Base-by-base conservation (phyloP, 1,140 invertebrate species). In the Tribolium madens region DNA sequence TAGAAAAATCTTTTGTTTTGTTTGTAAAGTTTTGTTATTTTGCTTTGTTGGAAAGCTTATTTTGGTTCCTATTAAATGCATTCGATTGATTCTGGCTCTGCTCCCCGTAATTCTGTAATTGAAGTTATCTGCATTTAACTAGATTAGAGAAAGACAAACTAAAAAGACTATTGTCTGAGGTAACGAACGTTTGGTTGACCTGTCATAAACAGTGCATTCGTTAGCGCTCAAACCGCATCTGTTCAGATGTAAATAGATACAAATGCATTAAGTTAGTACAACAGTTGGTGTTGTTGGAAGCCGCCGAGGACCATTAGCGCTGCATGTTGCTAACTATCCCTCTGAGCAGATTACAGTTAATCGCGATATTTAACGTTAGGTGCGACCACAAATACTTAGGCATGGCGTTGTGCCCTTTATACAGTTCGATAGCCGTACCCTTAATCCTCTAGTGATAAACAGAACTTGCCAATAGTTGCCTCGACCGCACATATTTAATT, bases 321-420 rank as follows among this genome's bases (percentile, higher is more conserved):
- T 60, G 68, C 69, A 76, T 46, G 64, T 52, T 68, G 18, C 52
- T 46, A 70, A 74, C 76, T 74, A 74, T 57, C 71, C 53, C 74
- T 64, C 53, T 57, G 48, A 79, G 57, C 42, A 76, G 78, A 81
- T 81, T 81, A 79, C 76, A 73, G 76, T 81, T 81, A 81, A 81
- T 81, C 77, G 74, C 57, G 47, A 79, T 79, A 76, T 79, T 80
- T 79, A 76, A 79, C 71, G 76, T 77, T 78, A 78, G 73, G 73
- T 76, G 47, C 31, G 36, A 69, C 70, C 70, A 73, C 73, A 69
- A 73, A 77, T 79, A 78, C 77, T 78, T 73, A 76, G 77, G 48
- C 10, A 47, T 46, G 50, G 10, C 60, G 47, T 52, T 69, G 33
- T 10, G n/a, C 57, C 60, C 76, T 78, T 78, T 78, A 78, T 78